These are phyloP conservation scores for Drosophila bunnanda DNA, from an alignment of 2,888 invertebrate genomes.

Conservation along the genomic window DNA sequence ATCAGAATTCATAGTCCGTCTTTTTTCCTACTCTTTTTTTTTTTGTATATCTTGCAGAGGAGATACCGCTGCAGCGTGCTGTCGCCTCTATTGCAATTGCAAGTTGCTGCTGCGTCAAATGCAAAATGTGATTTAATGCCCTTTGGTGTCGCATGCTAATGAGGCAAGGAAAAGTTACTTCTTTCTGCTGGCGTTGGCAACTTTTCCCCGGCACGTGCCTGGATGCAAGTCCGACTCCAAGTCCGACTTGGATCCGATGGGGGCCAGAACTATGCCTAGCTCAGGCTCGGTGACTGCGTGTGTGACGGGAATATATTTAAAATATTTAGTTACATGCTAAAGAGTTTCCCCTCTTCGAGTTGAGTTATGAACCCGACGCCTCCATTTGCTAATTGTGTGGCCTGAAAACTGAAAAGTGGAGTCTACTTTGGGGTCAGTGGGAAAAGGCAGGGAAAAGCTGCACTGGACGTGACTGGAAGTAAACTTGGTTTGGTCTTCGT, in stretches of 20 bases:
- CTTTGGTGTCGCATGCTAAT: constrained; percentile 76
- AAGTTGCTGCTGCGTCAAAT: constrained; percentile 60
- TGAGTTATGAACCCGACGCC: constrained; percentile 52
- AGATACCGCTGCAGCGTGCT: background rate
- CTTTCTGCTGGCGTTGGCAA: constrained; percentile 54
- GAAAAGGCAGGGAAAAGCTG: background rate
- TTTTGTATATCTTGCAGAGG: constrained; percentile 27
- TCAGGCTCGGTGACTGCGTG: constrained; percentile 11
- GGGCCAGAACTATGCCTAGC: constrained; percentile 20
- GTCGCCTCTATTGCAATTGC: constrained; percentile 32
- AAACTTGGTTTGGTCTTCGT: background rate
- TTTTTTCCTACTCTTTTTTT: constrained; percentile 34
- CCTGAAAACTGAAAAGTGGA: constrained; percentile 22
- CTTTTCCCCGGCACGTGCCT: constrained; percentile 45
- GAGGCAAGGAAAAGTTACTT: constrained; percentile 59
- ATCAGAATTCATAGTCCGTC: constrained; percentile 70
- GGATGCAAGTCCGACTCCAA: constrained; percentile 54
- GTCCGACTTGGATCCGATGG: constrained; percentile 11
- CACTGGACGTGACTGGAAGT: constrained; percentile 27
- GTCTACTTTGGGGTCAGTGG: constrained; percentile 15
- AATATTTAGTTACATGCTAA: constrained; percentile 58
- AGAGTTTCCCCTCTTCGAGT: constrained; percentile 53
- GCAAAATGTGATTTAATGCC: constrained; percentile 78
- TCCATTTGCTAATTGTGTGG: constrained; percentile 71
- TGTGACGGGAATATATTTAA: constrained; percentile 59